These are phyloP conservation scores for Oxytorus armatus DNA, from an alignment of 2,888 invertebrate species.

Conservation along the genomic window DNA sequence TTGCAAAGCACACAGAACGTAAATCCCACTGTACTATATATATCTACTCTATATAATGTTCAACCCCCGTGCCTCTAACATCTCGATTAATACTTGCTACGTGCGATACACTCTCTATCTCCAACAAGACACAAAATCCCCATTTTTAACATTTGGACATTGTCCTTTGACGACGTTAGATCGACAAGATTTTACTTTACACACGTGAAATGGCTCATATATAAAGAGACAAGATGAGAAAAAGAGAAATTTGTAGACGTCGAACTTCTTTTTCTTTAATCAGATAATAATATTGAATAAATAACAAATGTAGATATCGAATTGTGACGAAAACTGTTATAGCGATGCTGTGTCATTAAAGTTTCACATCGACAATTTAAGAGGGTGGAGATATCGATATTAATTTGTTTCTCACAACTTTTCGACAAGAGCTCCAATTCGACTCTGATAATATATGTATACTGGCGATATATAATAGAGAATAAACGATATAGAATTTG, in stretches of 20 bases:
- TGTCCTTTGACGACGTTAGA: constrained; percentile 1
- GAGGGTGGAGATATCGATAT: neutral
- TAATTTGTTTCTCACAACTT: neutral
- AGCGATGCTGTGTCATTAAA: no score
- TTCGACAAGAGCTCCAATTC: neutral
- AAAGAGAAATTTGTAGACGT: neutral
- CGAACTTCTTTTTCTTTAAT: no score
- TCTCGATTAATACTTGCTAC: constrained; percentile 48
- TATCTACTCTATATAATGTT: neutral
- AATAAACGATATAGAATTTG: constrained; percentile 34
- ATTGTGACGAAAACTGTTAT: no score
- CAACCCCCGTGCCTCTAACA: constrained; percentile 1
- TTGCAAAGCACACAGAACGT: constrained; percentile 55
- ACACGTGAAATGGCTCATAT: neutral
- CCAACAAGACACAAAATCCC: neutral
- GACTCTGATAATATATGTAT: neutral
- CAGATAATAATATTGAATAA: no score
- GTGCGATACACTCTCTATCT: constrained; percentile 38
- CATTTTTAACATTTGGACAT: constrained; percentile 6
- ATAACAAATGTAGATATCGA: no score
- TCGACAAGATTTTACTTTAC: neutral
- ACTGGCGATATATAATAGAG: neutral
- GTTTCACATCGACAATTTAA: neutral
- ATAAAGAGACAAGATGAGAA: neutral
- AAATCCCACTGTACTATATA: neutral